Evolutionary conservation across 2,888 invertebrate genomes (phyloP), one percentile per base, ranked within the genome.

Genomic region (Morpho deidamia): DNA sequence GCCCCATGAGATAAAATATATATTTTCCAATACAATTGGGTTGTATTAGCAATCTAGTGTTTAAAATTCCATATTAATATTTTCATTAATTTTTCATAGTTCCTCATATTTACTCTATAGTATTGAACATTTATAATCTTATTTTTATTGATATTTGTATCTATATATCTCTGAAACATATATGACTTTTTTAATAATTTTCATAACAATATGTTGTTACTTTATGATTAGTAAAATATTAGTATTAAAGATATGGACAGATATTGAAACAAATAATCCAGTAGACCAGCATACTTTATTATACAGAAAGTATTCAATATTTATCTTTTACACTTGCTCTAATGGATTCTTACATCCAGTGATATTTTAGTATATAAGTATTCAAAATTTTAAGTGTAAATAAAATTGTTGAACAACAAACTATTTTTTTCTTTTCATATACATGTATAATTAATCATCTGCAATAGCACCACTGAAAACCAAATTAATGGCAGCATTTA

Each of bases 401-500:
- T 58, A 56, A 65, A 23, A 65, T 59, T 56, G 61, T 62, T 55
- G 56, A 47, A 62, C 59, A 57, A 53, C 51, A 33, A 59, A 56
- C 42, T 59, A 44, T 51, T 50, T 53, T 47, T 55, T 51, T 54
- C 11, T 39, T 40, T 34, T 41, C 7, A 11, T 11, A 47, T 49
- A 41, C 10, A 46, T 39, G 35, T 10, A 12, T 11, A 32, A 44
- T 60, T 77, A 83, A 53, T 86, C 80, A 39, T 87, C 85, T 40
- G 76, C 78, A 50, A 87, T 83, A 9, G 81, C 83, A 44, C 87
- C 88, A 51, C 83, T 94, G 72, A 98, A 95, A 14, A 99, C 94
- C 50, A 98, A 90, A 78, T 98, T 97, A 53, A 98, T 94, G 11
- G 98, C 98, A 12, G 95, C 95, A 72, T 96, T 96, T 3, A 98